A percentile compares a stretch with the other conserved stretches of the same genome.
Conservation (phyloP, 64 coral and sea anemone genomes). For the Dendrophyllia cribrosa region DNA sequence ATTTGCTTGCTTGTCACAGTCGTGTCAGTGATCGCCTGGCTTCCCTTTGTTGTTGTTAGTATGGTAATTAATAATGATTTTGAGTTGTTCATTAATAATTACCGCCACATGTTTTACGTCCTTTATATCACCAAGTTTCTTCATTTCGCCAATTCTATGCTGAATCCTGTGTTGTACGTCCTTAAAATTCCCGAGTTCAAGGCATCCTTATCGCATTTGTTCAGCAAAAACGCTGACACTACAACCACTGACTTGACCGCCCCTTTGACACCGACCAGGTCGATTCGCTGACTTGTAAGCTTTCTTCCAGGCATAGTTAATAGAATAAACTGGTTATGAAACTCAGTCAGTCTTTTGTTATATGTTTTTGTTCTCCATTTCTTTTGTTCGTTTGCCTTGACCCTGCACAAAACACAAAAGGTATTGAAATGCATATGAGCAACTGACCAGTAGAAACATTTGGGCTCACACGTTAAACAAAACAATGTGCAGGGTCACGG, state of each 20-base stretch:
- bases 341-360: no score
- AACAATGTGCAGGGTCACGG: no score
- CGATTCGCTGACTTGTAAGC: neutral
- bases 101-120: neutral
- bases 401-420: no score
- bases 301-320: no score
- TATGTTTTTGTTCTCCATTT: no score
- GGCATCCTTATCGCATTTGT: neutral
- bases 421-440: no score
- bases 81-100: neutral
- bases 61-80: neutral
- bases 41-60: neutral
- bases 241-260: neutral
- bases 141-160: neutral
- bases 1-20: slow-evolving; percentile 1
- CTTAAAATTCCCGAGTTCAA: slow-evolving; percentile 13
- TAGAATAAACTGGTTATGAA: no score
- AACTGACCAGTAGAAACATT: no score
- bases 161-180: slow-evolving; percentile 16
- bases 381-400: no score
- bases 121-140: slow-evolving; percentile 3
- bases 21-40: neutral
- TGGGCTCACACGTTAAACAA: no score
- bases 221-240: neutral
- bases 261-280: neutral